Percentiles rank a stretch among this genome's conserved stretches.
Evolutionary conservation across 64 coral and sea anemone genomes (phyloP).

Genomic region (Actinia equina): DNA sequence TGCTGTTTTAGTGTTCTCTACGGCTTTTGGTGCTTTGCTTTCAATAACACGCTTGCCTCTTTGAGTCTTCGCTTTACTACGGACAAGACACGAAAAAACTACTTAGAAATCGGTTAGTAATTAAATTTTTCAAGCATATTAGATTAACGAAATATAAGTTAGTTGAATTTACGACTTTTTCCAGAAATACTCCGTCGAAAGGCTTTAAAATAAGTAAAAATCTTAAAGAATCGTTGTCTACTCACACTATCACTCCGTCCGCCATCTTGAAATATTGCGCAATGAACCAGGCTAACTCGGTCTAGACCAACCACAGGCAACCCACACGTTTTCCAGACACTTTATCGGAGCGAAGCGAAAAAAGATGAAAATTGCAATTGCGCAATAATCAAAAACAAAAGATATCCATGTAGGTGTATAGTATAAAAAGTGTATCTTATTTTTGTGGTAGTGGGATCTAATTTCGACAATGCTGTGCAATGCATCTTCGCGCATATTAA

Average conservation of each 20-base stretch:
- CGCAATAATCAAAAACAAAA: too few relatives aligned
- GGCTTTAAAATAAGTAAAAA: neutral
- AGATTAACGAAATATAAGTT: neutral
- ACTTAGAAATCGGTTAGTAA: neutral
- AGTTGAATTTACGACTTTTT: neutral
- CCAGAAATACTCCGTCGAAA: neutral
- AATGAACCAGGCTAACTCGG: neutral
- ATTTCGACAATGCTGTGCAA: too few relatives aligned
- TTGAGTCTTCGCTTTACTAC: constrained; percentile 67
- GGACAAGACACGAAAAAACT: neutral
- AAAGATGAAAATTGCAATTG: neutral
- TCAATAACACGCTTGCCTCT: constrained; percentile 71
- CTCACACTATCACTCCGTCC: constrained; percentile 27
- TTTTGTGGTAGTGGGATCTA: too few relatives aligned
- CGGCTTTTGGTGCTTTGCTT: constrained; percentile 28
- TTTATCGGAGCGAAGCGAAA: too few relatives aligned
- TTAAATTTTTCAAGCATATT: neutral
- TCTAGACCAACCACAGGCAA: neutral
- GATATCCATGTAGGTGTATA: too few relatives aligned
- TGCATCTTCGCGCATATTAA: too few relatives aligned
- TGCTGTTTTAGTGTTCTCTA: constrained; percentile 90
- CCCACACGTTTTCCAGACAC: neutral
- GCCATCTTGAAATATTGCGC: constrained; percentile 25
- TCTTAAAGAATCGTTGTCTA: neutral
- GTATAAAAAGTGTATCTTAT: too few relatives aligned